Percentiles rank a stretch among this genome's conserved stretches.
Conservation (phyloP, 2,113 vertebrate genomes). For the Alces alces region DNA sequence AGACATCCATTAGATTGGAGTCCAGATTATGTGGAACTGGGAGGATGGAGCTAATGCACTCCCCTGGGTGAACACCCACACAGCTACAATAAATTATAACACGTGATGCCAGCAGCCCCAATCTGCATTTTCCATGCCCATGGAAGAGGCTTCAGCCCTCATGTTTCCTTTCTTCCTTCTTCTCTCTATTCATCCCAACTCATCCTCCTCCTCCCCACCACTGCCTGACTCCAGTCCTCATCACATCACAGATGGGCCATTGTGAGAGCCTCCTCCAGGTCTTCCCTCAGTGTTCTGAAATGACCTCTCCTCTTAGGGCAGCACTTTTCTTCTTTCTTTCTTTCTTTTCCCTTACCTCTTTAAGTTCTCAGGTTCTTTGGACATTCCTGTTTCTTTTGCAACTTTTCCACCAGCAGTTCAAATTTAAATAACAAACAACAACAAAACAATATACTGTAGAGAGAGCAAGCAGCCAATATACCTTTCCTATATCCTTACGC, state of each 20-base stretch:
- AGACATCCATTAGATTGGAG: not conserved
- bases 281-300: not conserved
- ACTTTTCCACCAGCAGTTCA: not conserved
- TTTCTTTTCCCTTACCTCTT: not conserved
- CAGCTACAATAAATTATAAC: not conserved
- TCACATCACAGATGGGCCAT: not conserved
- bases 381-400: constrained; percentile 9
- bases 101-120: not conserved
- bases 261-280: not conserved
- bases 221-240: not conserved
- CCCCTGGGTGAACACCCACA: not conserved
- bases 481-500: not conserved
- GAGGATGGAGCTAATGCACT: not conserved
- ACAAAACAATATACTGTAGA: not conserved
- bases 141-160: not conserved
- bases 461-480: not conserved
- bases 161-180: not conserved
- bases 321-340: not conserved
- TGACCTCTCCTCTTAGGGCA: not conserved
- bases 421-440: not conserved
- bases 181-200: not conserved
- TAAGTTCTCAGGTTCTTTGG: not conserved
- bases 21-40: not conserved
- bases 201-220: not conserved
- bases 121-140: not conserved